phyloP scores from a whole-genome alignment of 2,888 invertebrate species.

The Timema cristinae region DNA sequence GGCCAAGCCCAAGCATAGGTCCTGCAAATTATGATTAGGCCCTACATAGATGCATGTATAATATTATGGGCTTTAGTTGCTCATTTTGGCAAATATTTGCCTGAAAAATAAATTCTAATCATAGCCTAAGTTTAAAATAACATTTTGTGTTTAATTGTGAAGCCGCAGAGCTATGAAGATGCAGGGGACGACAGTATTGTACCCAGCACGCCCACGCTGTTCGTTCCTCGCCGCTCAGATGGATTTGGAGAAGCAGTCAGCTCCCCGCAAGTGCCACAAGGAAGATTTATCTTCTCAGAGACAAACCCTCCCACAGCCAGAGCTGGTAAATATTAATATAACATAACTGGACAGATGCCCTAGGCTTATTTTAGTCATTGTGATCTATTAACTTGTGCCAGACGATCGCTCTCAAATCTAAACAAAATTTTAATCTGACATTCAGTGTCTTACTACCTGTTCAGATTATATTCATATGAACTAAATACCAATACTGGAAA shows the following conservation, averaged over 20 bases:
- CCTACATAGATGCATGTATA: not conserved
- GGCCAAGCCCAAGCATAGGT: too few species aligned
- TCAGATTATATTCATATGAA: too few species aligned
- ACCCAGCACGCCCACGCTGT: conserved; percentile 84
- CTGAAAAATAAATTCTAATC: conserved; percentile 1
- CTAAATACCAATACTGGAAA: too few species aligned
- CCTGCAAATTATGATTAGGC: not conserved
- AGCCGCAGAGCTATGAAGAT: conserved; percentile 58
- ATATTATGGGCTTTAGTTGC: not conserved
- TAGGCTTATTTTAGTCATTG: too few species aligned
- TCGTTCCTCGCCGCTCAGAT: conserved; percentile 75
- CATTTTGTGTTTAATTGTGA: conserved; percentile 21
- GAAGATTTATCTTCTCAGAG: conserved; percentile 61
- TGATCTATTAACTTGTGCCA: too few species aligned
- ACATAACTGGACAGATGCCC: too few species aligned
- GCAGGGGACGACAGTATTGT: conserved; percentile 76
- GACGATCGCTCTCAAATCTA: too few species aligned
- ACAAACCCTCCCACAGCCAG: conserved; percentile 36
- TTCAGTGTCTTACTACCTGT: too few species aligned
- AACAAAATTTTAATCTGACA: too few species aligned
- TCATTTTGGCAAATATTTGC: not conserved
- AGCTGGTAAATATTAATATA: too few species aligned
- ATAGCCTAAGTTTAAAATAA: not conserved
- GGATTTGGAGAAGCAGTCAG: conserved; percentile 90
- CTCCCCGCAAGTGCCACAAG: conserved; percentile 72